Evolutionary conservation across 2,888 invertebrate genomes (phyloP), one percentile per base, ranked within the genome.

Genomic region (Trachelus stipa): DNA sequence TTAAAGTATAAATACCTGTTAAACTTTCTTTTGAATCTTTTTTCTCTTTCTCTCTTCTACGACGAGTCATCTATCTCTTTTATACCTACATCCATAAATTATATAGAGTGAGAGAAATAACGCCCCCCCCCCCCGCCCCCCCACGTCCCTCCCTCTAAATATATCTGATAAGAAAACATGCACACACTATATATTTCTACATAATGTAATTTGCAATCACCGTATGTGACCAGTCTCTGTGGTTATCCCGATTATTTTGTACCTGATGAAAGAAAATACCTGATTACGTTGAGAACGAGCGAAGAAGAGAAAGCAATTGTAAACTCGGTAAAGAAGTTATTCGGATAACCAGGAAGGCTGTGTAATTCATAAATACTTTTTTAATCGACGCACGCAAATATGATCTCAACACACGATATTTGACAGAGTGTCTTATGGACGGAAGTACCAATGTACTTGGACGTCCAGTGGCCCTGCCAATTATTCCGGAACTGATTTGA

Each of bases 361-460:
- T 34, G 31, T 33, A 73, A 73, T 76, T 74, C 56, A 74, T 73
- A 37, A 73, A 56, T 76, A 79, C 56, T 56, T 56, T 81, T 79
- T 82, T 80, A 81, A 82, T 81, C 78, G 80, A 83, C 81, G 79
- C 83, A 87, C 85, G 83, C 86, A 86, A 88, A 56, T 56, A 56
- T 90, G 90, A 90, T 90, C 90, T 90, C 90, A 90, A 85, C 80
- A 83, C 85, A 86, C 85, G 85, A 86, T 86, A 86, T 88, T 87
- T 56, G 56, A 9, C 56, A 23, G 56, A 23, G 23, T 56, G 56
- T 23, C 56, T 56, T 23, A 23, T 15, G 56, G 56, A 56, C 56
- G 87, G 86, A 84, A 84, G 81, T 76, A 34, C 34, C 35, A 76
- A 79, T n/a, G 69, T 40, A 74, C 77, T 33, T 79, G 77, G 79